These are phyloP conservation scores for Taxidea taxus DNA, from an alignment of 2,113 vertebrate genomes.

Conservation along the genomic window DNA sequence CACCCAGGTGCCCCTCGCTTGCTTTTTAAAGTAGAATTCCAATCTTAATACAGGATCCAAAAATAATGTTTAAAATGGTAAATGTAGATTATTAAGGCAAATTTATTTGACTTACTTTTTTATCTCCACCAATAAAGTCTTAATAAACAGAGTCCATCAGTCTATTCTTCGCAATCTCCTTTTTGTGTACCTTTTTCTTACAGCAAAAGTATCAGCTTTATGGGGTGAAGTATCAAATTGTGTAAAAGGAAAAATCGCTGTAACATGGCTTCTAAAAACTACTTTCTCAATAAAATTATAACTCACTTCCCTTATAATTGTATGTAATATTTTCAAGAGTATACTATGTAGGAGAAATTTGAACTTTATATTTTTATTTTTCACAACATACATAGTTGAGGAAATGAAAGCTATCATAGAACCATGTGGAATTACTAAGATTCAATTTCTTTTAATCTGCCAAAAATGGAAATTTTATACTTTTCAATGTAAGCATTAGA, in stretches of 20 bases:
- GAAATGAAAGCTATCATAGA: constrained; percentile 20
- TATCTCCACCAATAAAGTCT: neutral
- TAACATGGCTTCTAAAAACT: neutral
- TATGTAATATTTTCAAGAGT: neutral
- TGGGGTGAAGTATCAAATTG: neutral
- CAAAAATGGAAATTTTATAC: neutral
- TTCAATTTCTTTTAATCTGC: neutral
- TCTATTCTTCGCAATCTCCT: neutral
- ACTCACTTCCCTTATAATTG: neutral
- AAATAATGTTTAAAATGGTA: neutral
- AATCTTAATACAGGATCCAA: neutral
- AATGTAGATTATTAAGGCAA: constrained; percentile 22
- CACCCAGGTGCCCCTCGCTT: too few relatives aligned
- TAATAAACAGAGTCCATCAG: neutral
- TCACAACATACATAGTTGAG: neutral
- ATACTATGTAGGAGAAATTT: neutral
- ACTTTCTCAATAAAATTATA: neutral
- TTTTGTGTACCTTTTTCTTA: neutral
- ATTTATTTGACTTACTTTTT: constrained; percentile 5
- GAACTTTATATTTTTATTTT: neutral
- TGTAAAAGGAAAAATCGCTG: neutral
- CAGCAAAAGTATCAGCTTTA: neutral
- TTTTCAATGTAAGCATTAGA: neutral
- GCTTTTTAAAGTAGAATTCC: neutral
- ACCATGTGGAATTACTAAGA: neutral